Percentiles rank a stretch among this genome's conserved stretches.
Evolutionary conservation across 2,113 vertebrate genomes (phyloP).

Genomic region (Rhinichthys klamathensis): DNA sequence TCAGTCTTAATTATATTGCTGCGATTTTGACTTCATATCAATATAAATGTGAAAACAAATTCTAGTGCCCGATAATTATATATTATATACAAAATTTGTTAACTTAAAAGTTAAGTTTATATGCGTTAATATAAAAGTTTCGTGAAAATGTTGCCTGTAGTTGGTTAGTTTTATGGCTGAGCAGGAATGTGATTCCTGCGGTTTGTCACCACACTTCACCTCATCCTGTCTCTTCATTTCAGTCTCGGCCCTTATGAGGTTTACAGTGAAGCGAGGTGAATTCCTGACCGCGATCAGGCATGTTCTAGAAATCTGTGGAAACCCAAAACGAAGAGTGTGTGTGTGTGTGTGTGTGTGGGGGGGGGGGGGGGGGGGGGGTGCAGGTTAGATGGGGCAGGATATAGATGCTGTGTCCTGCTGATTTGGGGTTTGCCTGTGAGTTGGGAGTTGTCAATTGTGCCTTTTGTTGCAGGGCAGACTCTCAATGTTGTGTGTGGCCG

Average conservation of each 20-base stretch:
- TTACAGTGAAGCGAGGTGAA: constrained; percentile 69
- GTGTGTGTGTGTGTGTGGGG: too few relatives aligned
- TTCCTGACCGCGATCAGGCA: constrained; percentile 68
- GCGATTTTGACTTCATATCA: background rate
- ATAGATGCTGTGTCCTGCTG: constrained; percentile 8
- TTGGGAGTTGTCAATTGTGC: background rate
- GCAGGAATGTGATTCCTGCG: constrained; percentile 1
- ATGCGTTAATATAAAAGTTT: background rate
- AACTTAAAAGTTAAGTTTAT: too few relatives aligned
- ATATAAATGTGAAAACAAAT: too few relatives aligned
- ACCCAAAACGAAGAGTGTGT: background rate
- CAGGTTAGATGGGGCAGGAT: background rate
- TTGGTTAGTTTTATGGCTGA: background rate
- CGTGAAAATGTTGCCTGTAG: background rate
- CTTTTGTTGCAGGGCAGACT: constrained; percentile 31
- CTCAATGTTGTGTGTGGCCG: constrained; percentile 20
- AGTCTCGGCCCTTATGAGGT: constrained; percentile 62
- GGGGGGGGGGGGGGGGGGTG: too few relatives aligned
- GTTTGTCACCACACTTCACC: background rate
- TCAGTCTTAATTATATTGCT: background rate
- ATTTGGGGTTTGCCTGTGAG: constrained; percentile 20
- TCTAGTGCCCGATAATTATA: background rate
- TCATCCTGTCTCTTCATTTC: constrained; percentile 64
- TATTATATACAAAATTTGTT: background rate
- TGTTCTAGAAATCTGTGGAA: constrained; percentile 51